These are phyloP conservation scores for Notospermus geniculatus DNA, from an alignment of 1,140 invertebrate species.

Conservation along the genomic window DNA sequence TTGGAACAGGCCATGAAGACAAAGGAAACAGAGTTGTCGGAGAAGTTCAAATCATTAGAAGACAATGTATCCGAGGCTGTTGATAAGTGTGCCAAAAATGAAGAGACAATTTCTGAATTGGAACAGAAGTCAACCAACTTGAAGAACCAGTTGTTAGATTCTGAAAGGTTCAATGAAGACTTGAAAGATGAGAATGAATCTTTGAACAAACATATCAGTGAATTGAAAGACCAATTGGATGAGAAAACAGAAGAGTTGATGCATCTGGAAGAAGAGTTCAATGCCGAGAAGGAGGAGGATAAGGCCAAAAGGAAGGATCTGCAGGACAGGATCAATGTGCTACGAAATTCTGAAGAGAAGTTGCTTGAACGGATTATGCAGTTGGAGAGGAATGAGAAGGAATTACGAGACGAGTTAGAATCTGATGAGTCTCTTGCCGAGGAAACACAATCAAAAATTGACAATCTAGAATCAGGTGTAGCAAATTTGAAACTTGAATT, in stretches of 20 bases:
- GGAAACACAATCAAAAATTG: too few species aligned
- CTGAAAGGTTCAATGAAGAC: not conserved
- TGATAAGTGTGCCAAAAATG: not conserved
- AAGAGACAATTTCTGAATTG: not conserved
- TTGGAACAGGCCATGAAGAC: not conserved
- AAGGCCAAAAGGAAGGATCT: not conserved
- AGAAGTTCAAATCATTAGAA: slow-evolving; percentile 1
- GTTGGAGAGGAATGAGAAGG: slow-evolving; percentile 2
- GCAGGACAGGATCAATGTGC: slow-evolving; percentile 2
- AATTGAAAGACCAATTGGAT: slow-evolving; percentile 5
- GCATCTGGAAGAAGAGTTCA: not conserved
- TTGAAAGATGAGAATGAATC: slow-evolving; percentile 5
- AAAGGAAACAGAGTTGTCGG: not conserved
- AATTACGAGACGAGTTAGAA: not conserved
- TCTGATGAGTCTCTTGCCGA: not conserved
- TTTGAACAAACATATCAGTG: slow-evolving; percentile 1
- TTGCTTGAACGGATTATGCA: slow-evolving; percentile 25
- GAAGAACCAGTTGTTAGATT: not conserved
- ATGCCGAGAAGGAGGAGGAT: not conserved
- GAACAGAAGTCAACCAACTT: not conserved
- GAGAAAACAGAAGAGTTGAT: not conserved
- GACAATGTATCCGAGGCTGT: not conserved
- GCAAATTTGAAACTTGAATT: slow-evolving; percentile 1
- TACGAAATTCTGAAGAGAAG: slow-evolving; percentile 33
- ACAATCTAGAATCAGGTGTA: not conserved